Evolutionary conservation across 2,888 invertebrate species (phyloP).

Genomic region (Chloroclysta siterata): DNA sequence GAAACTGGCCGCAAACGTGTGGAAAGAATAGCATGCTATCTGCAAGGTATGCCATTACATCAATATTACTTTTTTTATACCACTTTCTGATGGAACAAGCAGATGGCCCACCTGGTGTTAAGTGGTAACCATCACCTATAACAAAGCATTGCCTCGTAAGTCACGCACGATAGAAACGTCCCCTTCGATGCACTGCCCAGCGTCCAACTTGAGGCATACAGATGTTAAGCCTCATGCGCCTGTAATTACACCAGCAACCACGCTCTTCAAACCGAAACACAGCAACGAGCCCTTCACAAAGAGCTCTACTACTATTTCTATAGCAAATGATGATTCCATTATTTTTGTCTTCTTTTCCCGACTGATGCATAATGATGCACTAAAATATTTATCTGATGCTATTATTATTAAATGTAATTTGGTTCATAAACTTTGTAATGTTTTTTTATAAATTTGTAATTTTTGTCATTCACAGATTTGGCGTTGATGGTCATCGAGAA

Average conservation of each 20-base stretch:
- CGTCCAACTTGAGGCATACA: too few species aligned
- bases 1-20: constrained; percentile 16
- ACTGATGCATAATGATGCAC: constrained; percentile 72
- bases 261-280: too few species aligned
- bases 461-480: constrained; percentile 9
- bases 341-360: constrained; percentile 78
- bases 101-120: too few species aligned
- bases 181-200: too few species aligned
- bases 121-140: too few species aligned
- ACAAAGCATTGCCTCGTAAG: too few species aligned
- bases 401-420: neutral
- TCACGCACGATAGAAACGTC: too few species aligned
- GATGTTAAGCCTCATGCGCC: too few species aligned
- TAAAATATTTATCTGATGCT: constrained; percentile 45
- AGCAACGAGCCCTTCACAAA: too few species aligned
- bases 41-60: constrained; percentile 29
- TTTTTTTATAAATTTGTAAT: neutral
- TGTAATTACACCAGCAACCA: too few species aligned
- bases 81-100: too few species aligned
- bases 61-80: neutral
- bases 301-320: too few species aligned
- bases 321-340: constrained; percentile 38
- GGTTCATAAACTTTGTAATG: neutral
- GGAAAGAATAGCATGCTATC: constrained; percentile 19
- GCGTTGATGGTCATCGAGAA: constrained; percentile 1